Percentiles rank a stretch among this genome's conserved stretches.
Evolutionary conservation across 1,140 invertebrate genomes (phyloP).

Genomic region (Drosophila quadrilineata): DNA sequence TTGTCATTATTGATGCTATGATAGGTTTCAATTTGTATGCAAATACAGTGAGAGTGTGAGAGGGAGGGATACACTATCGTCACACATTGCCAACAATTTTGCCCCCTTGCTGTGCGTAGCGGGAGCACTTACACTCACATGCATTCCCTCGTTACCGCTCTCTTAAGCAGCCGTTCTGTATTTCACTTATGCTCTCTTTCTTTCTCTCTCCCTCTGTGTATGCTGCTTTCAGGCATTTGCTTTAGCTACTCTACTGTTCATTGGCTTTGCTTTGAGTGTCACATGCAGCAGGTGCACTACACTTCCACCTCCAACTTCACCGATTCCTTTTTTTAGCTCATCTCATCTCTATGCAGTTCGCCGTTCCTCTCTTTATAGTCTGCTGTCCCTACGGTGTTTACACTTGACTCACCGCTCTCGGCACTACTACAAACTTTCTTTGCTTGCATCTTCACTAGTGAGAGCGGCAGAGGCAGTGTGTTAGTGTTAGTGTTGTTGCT

Average conservation of each 20-base stretch:
- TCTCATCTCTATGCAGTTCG: background rate
- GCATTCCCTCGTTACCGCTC: background rate
- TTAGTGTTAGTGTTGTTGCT: background rate
- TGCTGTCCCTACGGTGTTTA: constrained; percentile 19
- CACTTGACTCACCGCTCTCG: constrained; percentile 29
- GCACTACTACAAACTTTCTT: constrained; percentile 30
- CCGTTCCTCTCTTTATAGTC: constrained; percentile 8
- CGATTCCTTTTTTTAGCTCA: background rate
- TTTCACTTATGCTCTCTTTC: no score
- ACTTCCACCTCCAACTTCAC: background rate
- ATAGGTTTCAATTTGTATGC: constrained; percentile 35
- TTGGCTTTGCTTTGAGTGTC: constrained; percentile 53
- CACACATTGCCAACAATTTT: constrained; percentile 7
- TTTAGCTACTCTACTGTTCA: constrained; percentile 64
- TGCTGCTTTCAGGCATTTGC: constrained; percentile 26
- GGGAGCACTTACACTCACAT: background rate
- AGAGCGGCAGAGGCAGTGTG: background rate
- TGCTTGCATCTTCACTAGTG: constrained; percentile 3
- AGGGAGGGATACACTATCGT: background rate
- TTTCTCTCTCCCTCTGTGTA: background rate
- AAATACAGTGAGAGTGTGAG: no score
- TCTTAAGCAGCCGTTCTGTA: background rate
- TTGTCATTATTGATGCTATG: constrained; percentile 31
- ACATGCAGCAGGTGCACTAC: constrained; percentile 40
- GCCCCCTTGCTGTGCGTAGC: constrained; percentile 35